Conservation (phyloP, 2,113 vertebrate genomes). For the Eudyptes chrysolophus region DNA sequence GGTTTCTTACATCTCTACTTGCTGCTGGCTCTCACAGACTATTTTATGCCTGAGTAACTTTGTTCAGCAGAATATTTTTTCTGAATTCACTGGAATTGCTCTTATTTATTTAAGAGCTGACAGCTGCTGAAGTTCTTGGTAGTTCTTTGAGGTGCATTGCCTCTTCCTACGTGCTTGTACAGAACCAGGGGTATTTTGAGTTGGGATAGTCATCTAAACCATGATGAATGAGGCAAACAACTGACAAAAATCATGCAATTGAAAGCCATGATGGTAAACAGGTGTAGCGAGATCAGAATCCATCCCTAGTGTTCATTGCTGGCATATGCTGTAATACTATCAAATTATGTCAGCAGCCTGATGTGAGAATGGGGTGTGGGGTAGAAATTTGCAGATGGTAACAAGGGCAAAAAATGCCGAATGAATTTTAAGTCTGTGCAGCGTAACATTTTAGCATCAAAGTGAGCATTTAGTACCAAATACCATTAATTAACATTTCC, state of each 20-base stretch:
- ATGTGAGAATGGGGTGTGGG: conserved; percentile 63
- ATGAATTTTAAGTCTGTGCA: conserved; percentile 59
- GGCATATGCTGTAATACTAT: conserved; percentile 34
- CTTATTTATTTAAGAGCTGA: not conserved
- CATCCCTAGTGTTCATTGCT: conserved; percentile 7
- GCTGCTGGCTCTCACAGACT: not conserved
- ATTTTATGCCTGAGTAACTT: not conserved
- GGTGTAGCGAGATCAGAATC: conserved; percentile 38
- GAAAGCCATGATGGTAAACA: not conserved
- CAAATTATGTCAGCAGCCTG: conserved; percentile 59
- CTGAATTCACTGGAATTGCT: not conserved
- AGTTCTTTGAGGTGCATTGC: not conserved
- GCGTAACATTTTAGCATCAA: conserved; percentile 63
- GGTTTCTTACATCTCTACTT: not conserved
- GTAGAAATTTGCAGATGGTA: conserved; percentile 61
- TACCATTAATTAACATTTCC: conserved; percentile 70
- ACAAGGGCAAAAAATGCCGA: conserved; percentile 60
- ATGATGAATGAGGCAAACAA: not conserved
- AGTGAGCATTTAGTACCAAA: conserved; percentile 70
- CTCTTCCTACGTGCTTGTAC: not conserved
- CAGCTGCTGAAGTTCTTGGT: not conserved
- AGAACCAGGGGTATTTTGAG: not conserved
- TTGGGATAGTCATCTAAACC: not conserved
- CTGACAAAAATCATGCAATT: not conserved
- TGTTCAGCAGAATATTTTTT: not conserved